Conservation (phyloP, 53 echinoderm and acorn worm genomes). For the Holothuria leucospilota region DNA sequence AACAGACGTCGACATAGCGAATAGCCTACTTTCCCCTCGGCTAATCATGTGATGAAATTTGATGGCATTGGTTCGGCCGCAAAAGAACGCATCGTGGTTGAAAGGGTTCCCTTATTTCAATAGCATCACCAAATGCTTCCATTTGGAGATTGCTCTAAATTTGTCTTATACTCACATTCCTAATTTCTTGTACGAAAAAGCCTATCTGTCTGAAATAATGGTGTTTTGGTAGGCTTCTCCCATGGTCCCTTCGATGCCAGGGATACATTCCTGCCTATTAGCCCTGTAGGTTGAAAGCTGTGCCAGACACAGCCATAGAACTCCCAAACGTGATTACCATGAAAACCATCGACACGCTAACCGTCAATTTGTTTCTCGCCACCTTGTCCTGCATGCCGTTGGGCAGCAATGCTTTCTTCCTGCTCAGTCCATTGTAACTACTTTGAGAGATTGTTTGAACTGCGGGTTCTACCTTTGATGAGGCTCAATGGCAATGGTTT, state of each 20-base stretch:
- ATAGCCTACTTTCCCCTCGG: conserved; percentile 48
- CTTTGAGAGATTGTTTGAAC: not conserved
- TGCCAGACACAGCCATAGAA: conserved; percentile 66
- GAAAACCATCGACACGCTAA: conserved; percentile 17
- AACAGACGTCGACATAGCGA: conserved; percentile 62
- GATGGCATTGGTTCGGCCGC: conserved; percentile 58
- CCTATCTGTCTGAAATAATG: no score
- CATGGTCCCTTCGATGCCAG: not conserved
- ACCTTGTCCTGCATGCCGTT: conserved; percentile 40
- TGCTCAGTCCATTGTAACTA: conserved; percentile 38
- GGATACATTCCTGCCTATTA: not conserved
- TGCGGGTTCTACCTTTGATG: no score
- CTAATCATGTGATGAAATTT: conserved; percentile 34
- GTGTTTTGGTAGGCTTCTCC: not conserved
- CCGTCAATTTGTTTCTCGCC: conserved; percentile 33
- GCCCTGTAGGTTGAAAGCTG: conserved; percentile 26
- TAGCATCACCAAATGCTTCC: no score
- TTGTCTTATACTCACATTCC: not conserved
- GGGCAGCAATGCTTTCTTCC: conserved; percentile 1
- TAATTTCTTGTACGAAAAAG: not conserved
- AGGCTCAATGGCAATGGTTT: not conserved
- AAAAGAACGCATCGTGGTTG: conserved; percentile 57
- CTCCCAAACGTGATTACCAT: conserved; percentile 29
- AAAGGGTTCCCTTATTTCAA: no score
- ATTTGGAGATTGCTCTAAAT: conserved; percentile 25